Evolutionary conservation across 2,113 vertebrate species (phyloP).

Genomic region (Cyphomyrus discorhynchus): DNA sequence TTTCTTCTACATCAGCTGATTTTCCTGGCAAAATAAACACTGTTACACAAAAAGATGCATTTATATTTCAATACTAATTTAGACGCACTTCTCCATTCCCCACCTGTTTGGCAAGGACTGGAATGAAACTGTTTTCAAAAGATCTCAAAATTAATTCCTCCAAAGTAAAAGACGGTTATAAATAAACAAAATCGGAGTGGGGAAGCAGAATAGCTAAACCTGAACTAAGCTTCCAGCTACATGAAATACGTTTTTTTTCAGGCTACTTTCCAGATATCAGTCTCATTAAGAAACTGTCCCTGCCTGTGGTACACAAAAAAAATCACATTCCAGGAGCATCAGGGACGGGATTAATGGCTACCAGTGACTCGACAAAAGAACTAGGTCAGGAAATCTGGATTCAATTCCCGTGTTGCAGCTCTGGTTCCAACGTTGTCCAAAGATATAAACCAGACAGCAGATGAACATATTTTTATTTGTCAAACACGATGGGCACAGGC

Average conservation of each 20-base stretch:
- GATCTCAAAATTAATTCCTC: not conserved
- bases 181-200: not conserved
- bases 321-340: constrained; percentile 8
- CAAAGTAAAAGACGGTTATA: not conserved
- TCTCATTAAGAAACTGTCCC: constrained; percentile 15
- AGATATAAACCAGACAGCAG: constrained; percentile 29
- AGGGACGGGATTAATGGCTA: constrained; percentile 26
- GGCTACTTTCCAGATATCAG: not conserved
- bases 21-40: not conserved
- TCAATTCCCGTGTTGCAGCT: not conserved
- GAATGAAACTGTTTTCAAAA: constrained; percentile 1
- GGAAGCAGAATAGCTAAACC: not conserved
- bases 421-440: constrained; percentile 18
- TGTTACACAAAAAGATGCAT: not conserved
- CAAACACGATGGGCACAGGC: constrained; percentile 35
- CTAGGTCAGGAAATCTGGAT: constrained; percentile 9
- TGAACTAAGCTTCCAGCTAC: not conserved
- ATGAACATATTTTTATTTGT: constrained; percentile 20
- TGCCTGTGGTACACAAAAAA: constrained; percentile 17
- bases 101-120: not conserved
- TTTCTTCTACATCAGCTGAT: not conserved
- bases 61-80: not conserved
- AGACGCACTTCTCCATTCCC: not conserved
- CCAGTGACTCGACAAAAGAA: not conserved
- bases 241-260: not conserved